Conservation (phyloP, 2,888 invertebrate species). For the Polylopha cassiicola region DNA sequence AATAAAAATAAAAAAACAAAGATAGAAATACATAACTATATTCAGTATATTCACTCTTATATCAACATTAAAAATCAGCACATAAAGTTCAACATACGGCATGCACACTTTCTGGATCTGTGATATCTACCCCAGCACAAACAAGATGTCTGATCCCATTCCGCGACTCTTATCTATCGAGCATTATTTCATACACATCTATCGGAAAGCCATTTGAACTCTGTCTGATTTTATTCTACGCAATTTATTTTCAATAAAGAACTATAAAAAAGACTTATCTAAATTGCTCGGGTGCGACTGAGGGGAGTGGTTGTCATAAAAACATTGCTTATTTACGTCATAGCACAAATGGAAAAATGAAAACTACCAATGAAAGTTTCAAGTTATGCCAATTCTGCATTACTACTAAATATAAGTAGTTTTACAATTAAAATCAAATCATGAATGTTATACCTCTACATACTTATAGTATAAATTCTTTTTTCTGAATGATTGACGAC, state of each 20-base stretch:
- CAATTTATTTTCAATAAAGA: constrained; percentile 79
- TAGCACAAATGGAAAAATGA: constrained; percentile 41
- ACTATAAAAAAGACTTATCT: constrained; percentile 78
- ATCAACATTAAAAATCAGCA: too few relatives aligned
- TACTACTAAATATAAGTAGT: too few relatives aligned
- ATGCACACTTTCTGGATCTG: constrained; percentile 3
- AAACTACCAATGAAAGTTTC: constrained; percentile 25
- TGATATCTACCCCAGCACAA: constrained; percentile 7
- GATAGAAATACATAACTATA: too few relatives aligned
- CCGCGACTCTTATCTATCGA: constrained; percentile 55
- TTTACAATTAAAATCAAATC: too few relatives aligned
- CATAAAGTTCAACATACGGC: too few relatives aligned
- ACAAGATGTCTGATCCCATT: constrained; percentile 20
- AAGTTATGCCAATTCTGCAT: too few relatives aligned
- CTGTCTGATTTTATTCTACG: constrained; percentile 76
- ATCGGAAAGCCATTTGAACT: constrained; percentile 74
- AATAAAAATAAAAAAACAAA: too few relatives aligned
- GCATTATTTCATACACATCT: constrained; percentile 75
- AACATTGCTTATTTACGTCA: constrained; percentile 68
- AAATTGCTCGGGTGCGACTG: constrained; percentile 65
- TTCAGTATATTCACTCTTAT: too few relatives aligned
- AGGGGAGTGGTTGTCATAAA: constrained; percentile 68
- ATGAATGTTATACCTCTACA: too few relatives aligned
- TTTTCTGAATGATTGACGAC: too few relatives aligned
- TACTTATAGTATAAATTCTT: too few relatives aligned